Evolutionary conservation across 2,888 invertebrate species (phyloP).

Genomic region (Macrosiphum euphorbiae): DNA sequence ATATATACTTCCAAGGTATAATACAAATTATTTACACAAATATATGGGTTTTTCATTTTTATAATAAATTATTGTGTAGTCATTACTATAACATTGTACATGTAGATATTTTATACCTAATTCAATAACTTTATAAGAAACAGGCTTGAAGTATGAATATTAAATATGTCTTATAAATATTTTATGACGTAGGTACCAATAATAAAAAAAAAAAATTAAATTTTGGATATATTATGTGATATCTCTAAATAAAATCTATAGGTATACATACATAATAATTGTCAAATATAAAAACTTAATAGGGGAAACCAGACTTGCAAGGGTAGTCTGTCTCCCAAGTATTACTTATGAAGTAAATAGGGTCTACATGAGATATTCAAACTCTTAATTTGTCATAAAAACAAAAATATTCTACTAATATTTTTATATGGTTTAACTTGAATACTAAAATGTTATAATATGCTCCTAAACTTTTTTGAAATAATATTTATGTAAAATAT

Average conservation of each 20-base stretch:
- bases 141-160: not conserved
- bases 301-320: not conserved
- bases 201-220: not conserved
- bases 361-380: not conserved
- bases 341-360: not conserved
- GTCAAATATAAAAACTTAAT: not conserved
- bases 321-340: not conserved
- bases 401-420: not conserved
- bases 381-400: not conserved
- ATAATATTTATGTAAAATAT: not conserved
- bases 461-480: not conserved
- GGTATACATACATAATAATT: not conserved
- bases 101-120: not conserved
- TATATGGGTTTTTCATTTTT: not conserved
- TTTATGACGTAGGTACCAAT: not conserved
- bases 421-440: not conserved
- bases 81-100: not conserved
- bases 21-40: not conserved
- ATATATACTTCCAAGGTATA: not conserved
- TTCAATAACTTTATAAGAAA: not conserved
- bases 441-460: not conserved
- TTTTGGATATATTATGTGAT: not conserved
- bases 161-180: not conserved
- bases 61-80: not conserved
- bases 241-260: not conserved